Conservation (phyloP, 1,140 invertebrate genomes). For the Neodiprion fabricii region DNA sequence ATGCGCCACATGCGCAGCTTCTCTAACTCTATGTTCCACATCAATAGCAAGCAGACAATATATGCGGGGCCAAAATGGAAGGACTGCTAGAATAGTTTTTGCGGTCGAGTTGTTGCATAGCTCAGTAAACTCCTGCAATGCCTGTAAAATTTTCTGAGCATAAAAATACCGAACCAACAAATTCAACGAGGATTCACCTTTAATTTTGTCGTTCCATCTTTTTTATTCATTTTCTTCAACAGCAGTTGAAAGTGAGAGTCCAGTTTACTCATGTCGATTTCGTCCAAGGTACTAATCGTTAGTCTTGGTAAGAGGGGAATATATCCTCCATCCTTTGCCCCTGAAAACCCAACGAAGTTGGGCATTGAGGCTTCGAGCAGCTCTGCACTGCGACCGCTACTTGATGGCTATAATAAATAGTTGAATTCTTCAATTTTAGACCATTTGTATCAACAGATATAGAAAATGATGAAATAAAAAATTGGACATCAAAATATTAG, state of each 20-base stretch:
- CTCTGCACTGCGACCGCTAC: constrained; percentile 80
- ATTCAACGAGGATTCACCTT: constrained; percentile 66
- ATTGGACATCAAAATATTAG: constrained; percentile 20
- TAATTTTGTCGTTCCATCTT: constrained; percentile 83
- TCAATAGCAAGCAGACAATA: constrained; percentile 78
- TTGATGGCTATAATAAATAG: constrained; percentile 71
- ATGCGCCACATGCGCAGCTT: constrained; percentile 75
- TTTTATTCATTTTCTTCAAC: constrained; percentile 82
- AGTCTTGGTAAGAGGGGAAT: constrained; percentile 66
- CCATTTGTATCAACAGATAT: too few relatives aligned
- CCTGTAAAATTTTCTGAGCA: constrained; percentile 59
- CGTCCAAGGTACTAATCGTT: constrained; percentile 59
- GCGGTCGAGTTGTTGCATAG: constrained; percentile 69
- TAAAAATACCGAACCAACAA: neutral
- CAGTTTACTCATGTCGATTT: constrained; percentile 65
- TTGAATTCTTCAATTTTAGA: neutral
- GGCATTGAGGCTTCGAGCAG: constrained; percentile 67
- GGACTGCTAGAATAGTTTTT: constrained; percentile 68
- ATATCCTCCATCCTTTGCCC: constrained; percentile 66
- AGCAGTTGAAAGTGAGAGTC: constrained; percentile 70
- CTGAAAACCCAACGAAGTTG: constrained; percentile 74
- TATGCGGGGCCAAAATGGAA: constrained; percentile 80
- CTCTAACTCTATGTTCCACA: constrained; percentile 79
- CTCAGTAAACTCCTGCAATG: constrained; percentile 78
- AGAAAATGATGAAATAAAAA: constrained; percentile 13